A percentile compares a stretch with the other conserved stretches of the same genome.
phyloP scores from a whole-genome alignment of 37 sponge, comb jelly and placozoan genomes.

The Eunapius fragilis region DNA sequence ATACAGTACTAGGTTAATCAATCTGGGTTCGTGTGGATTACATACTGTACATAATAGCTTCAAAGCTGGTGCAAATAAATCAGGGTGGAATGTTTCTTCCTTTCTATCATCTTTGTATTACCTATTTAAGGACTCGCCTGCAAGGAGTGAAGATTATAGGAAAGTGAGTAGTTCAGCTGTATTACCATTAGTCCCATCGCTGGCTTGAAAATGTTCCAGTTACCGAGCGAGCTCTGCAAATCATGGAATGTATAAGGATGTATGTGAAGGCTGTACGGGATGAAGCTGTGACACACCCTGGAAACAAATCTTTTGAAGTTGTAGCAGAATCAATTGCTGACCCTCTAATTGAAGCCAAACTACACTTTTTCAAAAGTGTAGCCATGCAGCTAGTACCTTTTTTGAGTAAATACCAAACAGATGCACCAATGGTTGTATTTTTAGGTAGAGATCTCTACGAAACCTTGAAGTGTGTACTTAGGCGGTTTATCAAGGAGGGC shows the following conservation, averaged over 20 bases:
- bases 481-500: not conserved
- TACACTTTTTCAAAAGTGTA: not conserved
- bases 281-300: not conserved
- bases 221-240: not conserved
- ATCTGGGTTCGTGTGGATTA: not conserved
- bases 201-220: not conserved
- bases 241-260: not conserved
- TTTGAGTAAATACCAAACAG: not conserved
- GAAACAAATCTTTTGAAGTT: not conserved
- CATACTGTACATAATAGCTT: not conserved
- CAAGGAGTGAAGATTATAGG: not conserved
- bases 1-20: not conserved
- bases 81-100: not conserved
- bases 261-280: not conserved
- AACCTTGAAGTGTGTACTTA: not conserved
- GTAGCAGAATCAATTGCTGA: not conserved
- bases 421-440: not conserved
- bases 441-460: not conserved
- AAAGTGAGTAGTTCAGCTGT: not conserved
- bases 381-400: not conserved
- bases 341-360: not conserved
- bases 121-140: not conserved
- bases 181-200: not conserved
- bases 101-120: not conserved
- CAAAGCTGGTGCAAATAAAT: not conserved